Base-by-base conservation (phyloP, 2,888 invertebrate genomes). In the Drosophila prolongata region DNA sequence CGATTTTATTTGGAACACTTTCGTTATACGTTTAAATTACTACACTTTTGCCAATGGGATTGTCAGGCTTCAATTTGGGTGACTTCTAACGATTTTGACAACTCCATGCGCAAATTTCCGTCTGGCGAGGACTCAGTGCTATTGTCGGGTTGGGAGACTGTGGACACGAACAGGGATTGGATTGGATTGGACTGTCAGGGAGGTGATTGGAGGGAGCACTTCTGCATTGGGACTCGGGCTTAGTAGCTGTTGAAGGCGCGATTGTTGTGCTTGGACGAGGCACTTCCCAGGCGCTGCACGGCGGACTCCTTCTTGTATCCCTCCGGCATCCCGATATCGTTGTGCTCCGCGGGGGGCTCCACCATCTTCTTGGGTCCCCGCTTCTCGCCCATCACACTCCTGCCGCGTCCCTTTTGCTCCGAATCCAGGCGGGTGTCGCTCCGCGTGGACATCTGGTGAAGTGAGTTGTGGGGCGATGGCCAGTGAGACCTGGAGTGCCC, bases 241-340 rank as follows among this genome's bases (percentile, higher is more conserved):
- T 42, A 64, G 49, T 64, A 64, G 49, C 62, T 64, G 27, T 62
- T 64, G 6, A 11, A 24, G 35, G 62, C 47, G 1, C 62, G 49
- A 11, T 11, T 11, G 27, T 14, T 24, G 11, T 10, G n/a, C n/a
- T 27, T 27, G 16, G n/a, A 9, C 4, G 42, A n/a, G 6, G 16
- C 34, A 1, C 9, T 16, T 14, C 34, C 35, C 9, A 64, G 27
- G 10, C 62, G 62, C 49, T 64, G 62, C 24, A 62, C 42, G n/a
- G 62, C 62, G 10, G 62, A 62, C 49, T 61, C 9, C 62, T 42
- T 61, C 34, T 4, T 38, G n/a, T 62, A 62, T 9, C 1, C 14
- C 8, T 9, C 2, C 0, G 62, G 62, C 62, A 64, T 62, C 4
- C 2, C n/a, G 11, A 64, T 10, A 1, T 37, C 16, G 35, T 49